These are phyloP conservation scores for Lasioglossum marginatum DNA, from an alignment of 2,888 invertebrate genomes.

Conservation along the genomic window DNA sequence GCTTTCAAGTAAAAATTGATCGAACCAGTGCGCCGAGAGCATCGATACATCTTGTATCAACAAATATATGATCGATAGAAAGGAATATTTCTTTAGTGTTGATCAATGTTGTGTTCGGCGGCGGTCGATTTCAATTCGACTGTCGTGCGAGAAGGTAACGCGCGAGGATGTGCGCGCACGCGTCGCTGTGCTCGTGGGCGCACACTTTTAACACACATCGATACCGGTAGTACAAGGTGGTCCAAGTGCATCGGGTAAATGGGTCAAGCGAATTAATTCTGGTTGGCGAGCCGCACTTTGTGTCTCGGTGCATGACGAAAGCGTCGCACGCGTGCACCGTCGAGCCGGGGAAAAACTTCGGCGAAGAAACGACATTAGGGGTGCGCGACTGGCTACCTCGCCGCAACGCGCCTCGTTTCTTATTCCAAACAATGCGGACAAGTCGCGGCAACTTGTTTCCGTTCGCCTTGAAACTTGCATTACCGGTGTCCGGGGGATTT, in stretches of 20 bases:
- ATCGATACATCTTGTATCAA: too few species aligned
- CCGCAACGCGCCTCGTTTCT: not conserved
- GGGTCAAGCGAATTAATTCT: slow-evolving; percentile 79
- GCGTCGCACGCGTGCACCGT: slow-evolving; percentile 29
- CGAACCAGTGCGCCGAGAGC: too few species aligned
- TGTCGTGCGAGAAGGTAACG: slow-evolving; percentile 15
- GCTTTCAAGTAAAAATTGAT: too few species aligned
- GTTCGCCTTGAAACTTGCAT: not conserved
- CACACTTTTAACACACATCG: slow-evolving; percentile 52
- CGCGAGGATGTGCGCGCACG: slow-evolving; percentile 34
- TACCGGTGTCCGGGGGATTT: not conserved
- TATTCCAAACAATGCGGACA: not conserved
- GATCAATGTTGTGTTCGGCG: not conserved
- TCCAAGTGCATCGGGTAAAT: slow-evolving; percentile 83
- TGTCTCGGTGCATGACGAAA: slow-evolving; percentile 54
- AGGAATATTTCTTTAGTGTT: too few species aligned
- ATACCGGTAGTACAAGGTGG: slow-evolving; percentile 70
- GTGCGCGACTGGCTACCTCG: not conserved
- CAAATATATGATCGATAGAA: too few species aligned
- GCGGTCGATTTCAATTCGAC: not conserved
- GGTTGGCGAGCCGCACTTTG: slow-evolving; percentile 62
- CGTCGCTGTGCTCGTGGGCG: slow-evolving; percentile 28
- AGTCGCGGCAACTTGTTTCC: not conserved
- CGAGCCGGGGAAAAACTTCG: slow-evolving; percentile 24
- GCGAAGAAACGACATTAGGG: slow-evolving; percentile 19